A percentile compares a stretch with the other conserved stretches of the same genome.
Conservation (phyloP, 1,140 invertebrate genomes). For the Psix sp. region DNA sequence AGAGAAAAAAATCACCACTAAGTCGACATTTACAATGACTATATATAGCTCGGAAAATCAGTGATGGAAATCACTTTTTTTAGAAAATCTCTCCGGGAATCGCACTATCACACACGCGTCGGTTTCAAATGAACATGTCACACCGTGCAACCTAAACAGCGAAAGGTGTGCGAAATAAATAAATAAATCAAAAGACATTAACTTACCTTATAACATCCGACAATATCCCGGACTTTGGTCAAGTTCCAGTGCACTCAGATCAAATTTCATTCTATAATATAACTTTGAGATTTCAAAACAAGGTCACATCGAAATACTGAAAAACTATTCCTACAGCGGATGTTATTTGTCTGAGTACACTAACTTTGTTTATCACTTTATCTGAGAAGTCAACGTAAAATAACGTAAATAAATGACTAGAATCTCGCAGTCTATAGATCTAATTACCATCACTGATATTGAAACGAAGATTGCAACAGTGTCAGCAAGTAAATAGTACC, state of each 20-base stretch:
- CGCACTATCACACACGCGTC: slow-evolving; percentile 3
- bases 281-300: too few relatives aligned
- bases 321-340: too few relatives aligned
- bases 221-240: neutral
- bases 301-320: too few relatives aligned
- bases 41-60: slow-evolving; percentile 44
- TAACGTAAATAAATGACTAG: slow-evolving; percentile 44
- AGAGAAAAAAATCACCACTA: slow-evolving; percentile 29
- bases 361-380: too few relatives aligned
- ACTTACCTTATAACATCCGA: slow-evolving; percentile 11
- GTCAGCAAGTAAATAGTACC: slow-evolving; percentile 55
- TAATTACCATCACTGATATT: slow-evolving; percentile 54
- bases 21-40: slow-evolving; percentile 51
- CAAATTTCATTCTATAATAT: too few relatives aligned
- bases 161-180: slow-evolving; percentile 22
- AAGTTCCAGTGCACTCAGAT: neutral
- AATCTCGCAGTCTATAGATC: slow-evolving; percentile 30
- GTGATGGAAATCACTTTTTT: slow-evolving; percentile 43
- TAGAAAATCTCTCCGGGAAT: neutral
- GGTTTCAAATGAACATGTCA: slow-evolving; percentile 13
- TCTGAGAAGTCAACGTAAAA: too few relatives aligned
- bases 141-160: slow-evolving; percentile 36
- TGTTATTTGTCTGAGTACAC: too few relatives aligned
- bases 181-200: neutral
- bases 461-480: slow-evolving; percentile 45